phyloP scores from a whole-genome alignment of 2,113 vertebrate genomes.

The Hemibagrus wyckioides region DNA sequence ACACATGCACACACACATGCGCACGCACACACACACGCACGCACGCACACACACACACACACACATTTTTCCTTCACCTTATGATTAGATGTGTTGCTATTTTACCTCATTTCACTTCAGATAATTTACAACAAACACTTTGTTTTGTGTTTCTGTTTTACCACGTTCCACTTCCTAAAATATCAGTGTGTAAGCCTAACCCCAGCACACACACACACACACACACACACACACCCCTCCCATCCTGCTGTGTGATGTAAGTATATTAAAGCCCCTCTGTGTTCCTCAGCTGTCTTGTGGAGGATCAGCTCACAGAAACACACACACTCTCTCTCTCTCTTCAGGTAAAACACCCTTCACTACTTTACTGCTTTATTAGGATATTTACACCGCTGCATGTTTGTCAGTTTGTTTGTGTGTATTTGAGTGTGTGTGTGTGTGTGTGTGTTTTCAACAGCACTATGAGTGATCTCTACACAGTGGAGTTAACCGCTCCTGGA shows the following conservation, averaged over 20 bases:
- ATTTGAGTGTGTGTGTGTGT: slow-evolving; percentile 42
- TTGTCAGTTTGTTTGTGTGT: slow-evolving; percentile 43
- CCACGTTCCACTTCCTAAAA: slow-evolving; percentile 39
- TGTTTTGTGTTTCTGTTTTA: background rate
- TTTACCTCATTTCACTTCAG: too few species aligned
- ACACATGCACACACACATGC: too few species aligned
- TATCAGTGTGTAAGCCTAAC: slow-evolving; percentile 52
- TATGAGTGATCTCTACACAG: slow-evolving; percentile 93
- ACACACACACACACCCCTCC: slow-evolving; percentile 38
- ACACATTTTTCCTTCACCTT: too few species aligned
- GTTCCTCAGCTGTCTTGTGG: background rate
- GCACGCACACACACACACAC: too few species aligned
- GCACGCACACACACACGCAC: background rate
- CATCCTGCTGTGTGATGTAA: background rate
- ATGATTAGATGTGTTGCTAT: too few species aligned
- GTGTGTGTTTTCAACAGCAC: slow-evolving; percentile 48
- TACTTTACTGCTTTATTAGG: background rate
- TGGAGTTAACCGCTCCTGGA: slow-evolving; percentile 85
- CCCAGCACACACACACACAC: slow-evolving; percentile 39
- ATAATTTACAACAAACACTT: too few species aligned
- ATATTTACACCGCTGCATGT: background rate
- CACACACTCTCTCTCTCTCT: background rate
- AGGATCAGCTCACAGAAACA: slow-evolving; percentile 8
- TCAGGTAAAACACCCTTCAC: slow-evolving; percentile 10
- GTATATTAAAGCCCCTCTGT: slow-evolving; percentile 17